These are phyloP conservation scores for Drosophila sordidapex DNA, from an alignment of 2,888 invertebrate species.

Conservation along the genomic window DNA sequence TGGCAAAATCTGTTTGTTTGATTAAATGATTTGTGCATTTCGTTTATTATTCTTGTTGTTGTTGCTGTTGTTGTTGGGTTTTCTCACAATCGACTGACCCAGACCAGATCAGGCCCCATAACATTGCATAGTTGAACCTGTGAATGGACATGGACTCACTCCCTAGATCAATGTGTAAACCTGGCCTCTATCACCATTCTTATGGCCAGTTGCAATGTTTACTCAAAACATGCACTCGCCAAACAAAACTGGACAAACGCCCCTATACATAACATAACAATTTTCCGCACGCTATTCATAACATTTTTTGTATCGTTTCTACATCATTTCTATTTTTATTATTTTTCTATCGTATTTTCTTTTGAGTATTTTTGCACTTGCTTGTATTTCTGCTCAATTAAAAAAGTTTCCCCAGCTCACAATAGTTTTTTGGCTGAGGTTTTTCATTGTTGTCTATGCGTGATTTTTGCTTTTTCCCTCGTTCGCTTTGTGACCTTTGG, in stretches of 20 bases:
- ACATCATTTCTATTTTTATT: constrained; percentile 11
- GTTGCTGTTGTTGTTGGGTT: neutral
- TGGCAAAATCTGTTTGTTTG: constrained; percentile 41
- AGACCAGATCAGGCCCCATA: constrained; percentile 38
- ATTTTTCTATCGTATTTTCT: constrained; percentile 11
- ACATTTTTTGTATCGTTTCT: constrained; percentile 12
- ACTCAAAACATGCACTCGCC: constrained; percentile 70
- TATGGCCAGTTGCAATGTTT: constrained; percentile 55
- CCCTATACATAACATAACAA: constrained; percentile 49
- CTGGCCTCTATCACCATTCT: constrained; percentile 17
- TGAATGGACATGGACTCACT: constrained; percentile 54
- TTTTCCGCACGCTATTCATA: constrained; percentile 36
- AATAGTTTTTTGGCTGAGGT: constrained; percentile 24
- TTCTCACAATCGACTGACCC: constrained; percentile 33
- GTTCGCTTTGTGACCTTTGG: constrained; percentile 56
- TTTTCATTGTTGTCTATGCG: constrained; percentile 55
- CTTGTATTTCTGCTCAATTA: constrained; percentile 80
- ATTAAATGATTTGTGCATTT: constrained; percentile 70
- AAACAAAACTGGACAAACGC: constrained; percentile 65
- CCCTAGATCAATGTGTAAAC: constrained; percentile 21
- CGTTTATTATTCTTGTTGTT: neutral
- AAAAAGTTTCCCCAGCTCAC: constrained; percentile 54
- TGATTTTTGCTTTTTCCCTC: constrained; percentile 64
- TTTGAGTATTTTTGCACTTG: constrained; percentile 67
- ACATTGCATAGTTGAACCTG: constrained; percentile 20